Evolutionary conservation across 2,113 vertebrate species (phyloP).

Genomic region (Thinocorus orbignyianus): DNA sequence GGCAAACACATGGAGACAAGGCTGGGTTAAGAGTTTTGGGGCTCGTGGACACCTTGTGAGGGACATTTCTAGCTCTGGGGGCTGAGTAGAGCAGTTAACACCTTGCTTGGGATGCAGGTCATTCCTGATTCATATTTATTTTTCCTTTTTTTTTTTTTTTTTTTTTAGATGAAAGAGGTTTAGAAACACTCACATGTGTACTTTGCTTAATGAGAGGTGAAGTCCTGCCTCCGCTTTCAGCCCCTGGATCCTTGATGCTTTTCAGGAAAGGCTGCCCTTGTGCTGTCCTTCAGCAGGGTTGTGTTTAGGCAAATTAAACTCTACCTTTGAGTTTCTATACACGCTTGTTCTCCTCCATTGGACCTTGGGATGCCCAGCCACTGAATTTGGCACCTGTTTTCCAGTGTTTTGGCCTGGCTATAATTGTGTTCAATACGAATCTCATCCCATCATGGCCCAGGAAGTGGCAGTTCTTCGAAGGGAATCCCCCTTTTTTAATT

Average conservation of each 20-base stretch:
- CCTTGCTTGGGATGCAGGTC: neutral
- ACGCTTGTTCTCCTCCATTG: neutral
- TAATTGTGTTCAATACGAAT: neutral
- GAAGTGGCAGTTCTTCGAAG: conserved; percentile 43
- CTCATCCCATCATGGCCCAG: neutral
- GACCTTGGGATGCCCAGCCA: neutral
- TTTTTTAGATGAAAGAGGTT: neutral
- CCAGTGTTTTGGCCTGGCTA: neutral
- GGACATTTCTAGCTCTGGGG: neutral
- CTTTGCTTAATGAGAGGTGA: neutral
- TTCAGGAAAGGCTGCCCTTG: neutral
- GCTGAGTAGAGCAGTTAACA: neutral
- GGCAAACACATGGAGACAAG: neutral
- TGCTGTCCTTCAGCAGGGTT: neutral
- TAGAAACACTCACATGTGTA: fast-evolving
- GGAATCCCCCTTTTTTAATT: conserved; percentile 48
- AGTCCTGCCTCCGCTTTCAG: neutral
- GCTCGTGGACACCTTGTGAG: neutral
- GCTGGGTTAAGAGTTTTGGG: neutral
- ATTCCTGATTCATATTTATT: neutral
- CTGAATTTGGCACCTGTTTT: neutral
- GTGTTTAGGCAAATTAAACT: neutral
- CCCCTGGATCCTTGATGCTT: neutral
- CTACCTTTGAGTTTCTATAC: neutral
- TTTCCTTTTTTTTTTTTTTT: neutral